A percentile compares a stretch with the other conserved stretches of the same genome.
Conservation (phyloP, 2,113 vertebrate species). For the Agapornis roseicollis region DNA sequence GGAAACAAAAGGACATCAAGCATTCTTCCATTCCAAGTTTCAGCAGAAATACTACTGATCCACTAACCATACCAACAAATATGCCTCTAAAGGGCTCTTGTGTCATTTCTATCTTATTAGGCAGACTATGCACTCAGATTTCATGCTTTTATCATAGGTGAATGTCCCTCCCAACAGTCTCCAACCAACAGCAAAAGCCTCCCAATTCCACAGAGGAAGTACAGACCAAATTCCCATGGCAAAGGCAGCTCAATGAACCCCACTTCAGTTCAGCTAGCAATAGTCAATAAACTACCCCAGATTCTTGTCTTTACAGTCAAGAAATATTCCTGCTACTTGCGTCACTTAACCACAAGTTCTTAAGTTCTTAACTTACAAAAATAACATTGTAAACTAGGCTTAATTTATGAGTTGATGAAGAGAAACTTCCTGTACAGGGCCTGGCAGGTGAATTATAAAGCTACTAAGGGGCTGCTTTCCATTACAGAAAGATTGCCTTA, state of each 20-base stretch:
- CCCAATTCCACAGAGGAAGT: neutral
- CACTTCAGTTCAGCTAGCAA: neutral
- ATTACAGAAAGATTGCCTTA: neutral
- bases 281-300: neutral
- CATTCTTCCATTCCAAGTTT: neutral
- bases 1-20: neutral
- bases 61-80: neutral
- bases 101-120: neutral
- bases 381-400: neutral
- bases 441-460: neutral
- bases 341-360: neutral
- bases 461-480: neutral
- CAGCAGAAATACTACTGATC: neutral
- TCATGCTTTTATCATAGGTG: neutral
- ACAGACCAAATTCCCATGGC: neutral
- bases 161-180: neutral
- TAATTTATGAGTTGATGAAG: neutral
- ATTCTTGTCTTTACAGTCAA: neutral
- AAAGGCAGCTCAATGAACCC: neutral
- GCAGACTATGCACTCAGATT: neutral
- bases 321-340: neutral
- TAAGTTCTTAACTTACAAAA: constrained; percentile 21
- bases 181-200: neutral
- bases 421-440: neutral
- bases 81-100: neutral